These are phyloP conservation scores for Jacana jacana DNA, from an alignment of 2,113 vertebrate genomes.

Conservation along the genomic window DNA sequence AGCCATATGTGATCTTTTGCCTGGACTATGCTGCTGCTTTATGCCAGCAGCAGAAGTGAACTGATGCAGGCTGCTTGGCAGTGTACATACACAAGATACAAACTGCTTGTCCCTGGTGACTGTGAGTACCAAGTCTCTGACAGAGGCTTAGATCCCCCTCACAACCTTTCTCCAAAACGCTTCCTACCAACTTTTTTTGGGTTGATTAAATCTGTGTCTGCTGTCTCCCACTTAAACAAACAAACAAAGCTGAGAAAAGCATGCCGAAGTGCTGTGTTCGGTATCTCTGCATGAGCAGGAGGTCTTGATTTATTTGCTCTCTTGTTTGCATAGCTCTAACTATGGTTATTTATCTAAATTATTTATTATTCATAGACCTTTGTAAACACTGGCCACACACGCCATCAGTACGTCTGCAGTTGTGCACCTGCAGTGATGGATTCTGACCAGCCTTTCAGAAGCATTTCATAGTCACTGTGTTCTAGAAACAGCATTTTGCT, in stretches of 20 bases:
- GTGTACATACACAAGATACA: background rate
- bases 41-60: background rate
- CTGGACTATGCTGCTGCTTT: background rate
- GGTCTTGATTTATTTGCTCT: background rate
- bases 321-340: background rate
- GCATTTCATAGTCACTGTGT: background rate
- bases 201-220: background rate
- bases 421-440: background rate
- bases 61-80: background rate
- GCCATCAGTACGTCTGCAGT: background rate
- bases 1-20: background rate
- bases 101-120: background rate
- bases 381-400: background rate
- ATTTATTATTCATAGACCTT: constrained; percentile 1
- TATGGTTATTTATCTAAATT: background rate
- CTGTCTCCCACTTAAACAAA: background rate
- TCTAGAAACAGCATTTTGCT: background rate
- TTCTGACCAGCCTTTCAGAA: background rate
- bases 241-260: background rate
- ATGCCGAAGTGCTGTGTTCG: background rate
- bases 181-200: background rate
- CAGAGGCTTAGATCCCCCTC: background rate
- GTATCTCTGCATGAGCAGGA: background rate
- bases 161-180: background rate
- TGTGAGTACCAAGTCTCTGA: background rate